A percentile compares a stretch with the other conserved stretches of the same genome.
Conservation (phyloP, 2,888 invertebrate genomes). For the Coleophora deauratella region DNA sequence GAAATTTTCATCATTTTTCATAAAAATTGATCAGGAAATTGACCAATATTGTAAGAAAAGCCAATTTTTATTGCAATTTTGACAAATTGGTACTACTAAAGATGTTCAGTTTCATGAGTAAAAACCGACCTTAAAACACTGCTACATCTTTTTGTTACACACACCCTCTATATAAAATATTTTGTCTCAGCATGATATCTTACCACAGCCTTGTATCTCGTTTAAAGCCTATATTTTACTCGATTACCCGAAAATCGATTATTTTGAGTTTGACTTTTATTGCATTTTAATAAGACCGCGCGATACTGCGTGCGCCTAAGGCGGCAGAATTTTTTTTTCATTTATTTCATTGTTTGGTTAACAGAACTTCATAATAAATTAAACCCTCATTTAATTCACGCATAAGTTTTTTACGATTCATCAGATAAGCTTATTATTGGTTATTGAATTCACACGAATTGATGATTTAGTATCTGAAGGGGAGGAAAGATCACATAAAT, state of each 20-base stretch:
- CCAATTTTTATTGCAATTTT: too few species aligned
- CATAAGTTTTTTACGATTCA: conserved; percentile 23
- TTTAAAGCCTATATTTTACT: background rate
- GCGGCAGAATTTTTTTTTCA: conserved; percentile 16
- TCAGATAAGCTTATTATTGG: conserved; percentile 26
- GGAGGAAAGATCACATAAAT: too few species aligned
- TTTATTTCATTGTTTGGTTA: conserved; percentile 29
- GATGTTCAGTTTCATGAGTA: too few species aligned
- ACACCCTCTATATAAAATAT: too few species aligned
- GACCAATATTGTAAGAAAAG: conserved; percentile 12
- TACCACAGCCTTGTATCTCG: too few species aligned
- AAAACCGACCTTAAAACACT: too few species aligned
- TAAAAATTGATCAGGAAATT: too few species aligned
- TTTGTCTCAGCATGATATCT: too few species aligned
- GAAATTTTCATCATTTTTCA: too few species aligned
- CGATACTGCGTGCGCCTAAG: conserved; percentile 25
- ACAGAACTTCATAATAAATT: conserved; percentile 23
- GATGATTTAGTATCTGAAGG: conserved; percentile 5
- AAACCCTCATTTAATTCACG: conserved; percentile 17
- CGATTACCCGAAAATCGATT: conserved; percentile 41
- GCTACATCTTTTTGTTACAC: too few species aligned
- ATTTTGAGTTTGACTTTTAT: conserved; percentile 45
- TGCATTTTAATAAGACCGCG: conserved; percentile 47
- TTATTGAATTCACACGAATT: conserved; percentile 16
- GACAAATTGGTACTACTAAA: too few species aligned